A percentile compares a stretch with the other conserved stretches of the same genome.
These are phyloP conservation scores for Sphecodes monilicornis DNA, from an alignment of 2,888 invertebrate species.

Conservation along the genomic window DNA sequence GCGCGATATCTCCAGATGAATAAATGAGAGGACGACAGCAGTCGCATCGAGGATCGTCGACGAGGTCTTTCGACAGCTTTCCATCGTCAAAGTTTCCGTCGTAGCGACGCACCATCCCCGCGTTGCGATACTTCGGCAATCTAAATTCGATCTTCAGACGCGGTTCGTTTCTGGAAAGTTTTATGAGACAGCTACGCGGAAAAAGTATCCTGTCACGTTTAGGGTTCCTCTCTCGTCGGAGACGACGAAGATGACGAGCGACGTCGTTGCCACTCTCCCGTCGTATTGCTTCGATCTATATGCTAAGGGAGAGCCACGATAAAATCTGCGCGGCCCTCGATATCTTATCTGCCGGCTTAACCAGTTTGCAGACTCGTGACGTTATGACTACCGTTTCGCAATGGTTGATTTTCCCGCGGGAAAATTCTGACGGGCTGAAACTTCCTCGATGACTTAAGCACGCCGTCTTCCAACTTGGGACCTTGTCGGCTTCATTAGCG, in stretches of 20 bases:
- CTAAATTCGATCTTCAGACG: slow-evolving; percentile 28
- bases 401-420: slow-evolving; percentile 17
- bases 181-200: slow-evolving; percentile 27
- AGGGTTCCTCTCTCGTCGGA: slow-evolving; percentile 12
- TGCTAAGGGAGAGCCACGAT: slow-evolving; percentile 68
- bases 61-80: neutral
- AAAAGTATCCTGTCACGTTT: slow-evolving; percentile 42
- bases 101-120: neutral
- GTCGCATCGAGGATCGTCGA: neutral
- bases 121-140: slow-evolving; percentile 20
- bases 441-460: slow-evolving; percentile 6
- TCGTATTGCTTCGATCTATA: slow-evolving; percentile 70
- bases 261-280: slow-evolving; percentile 25
- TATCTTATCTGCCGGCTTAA: slow-evolving; percentile 58
- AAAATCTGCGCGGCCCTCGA: slow-evolving; percentile 42
- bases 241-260: no score
- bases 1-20: neutral
- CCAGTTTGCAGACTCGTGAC: slow-evolving; percentile 42
- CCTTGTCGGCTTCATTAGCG: neutral
- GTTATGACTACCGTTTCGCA: slow-evolving; percentile 34
- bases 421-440: slow-evolving; percentile 8
- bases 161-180: slow-evolving; percentile 39
- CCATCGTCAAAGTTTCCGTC: slow-evolving; percentile 28
- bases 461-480: neutral
- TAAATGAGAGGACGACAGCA: neutral